These are phyloP conservation scores for Drosophila pandora DNA, from an alignment of 1,140 invertebrate species.

Conservation along the genomic window DNA sequence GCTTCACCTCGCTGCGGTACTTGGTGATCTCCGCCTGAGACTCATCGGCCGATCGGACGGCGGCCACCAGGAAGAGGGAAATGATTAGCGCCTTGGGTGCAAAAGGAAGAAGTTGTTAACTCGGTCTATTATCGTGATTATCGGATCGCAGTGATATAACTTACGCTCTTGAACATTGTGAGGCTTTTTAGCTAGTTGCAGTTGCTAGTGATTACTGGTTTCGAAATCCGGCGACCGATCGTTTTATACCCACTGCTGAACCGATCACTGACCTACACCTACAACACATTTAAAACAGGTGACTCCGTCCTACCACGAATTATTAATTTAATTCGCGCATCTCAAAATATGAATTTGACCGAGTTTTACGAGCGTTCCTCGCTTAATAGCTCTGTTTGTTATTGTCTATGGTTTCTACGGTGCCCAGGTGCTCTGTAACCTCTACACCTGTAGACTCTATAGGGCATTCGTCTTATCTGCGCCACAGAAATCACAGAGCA, in stretches of 20 bases:
- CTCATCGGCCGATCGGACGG: conserved; percentile 53
- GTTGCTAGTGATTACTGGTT: conserved; percentile 58
- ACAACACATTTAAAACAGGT: conserved; percentile 53
- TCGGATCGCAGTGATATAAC: conserved; percentile 12
- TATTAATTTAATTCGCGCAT: conserved; percentile 67
- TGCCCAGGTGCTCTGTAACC: conserved; percentile 30
- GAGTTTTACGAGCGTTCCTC: conserved; percentile 61
- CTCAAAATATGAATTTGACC: conserved; percentile 70
- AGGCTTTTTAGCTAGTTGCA: conserved; percentile 18
- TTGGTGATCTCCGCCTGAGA: conserved; percentile 61
- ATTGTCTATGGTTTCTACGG: conserved; percentile 26
- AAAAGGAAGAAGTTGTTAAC: not conserved
- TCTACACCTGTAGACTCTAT: not conserved
- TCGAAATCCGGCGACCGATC: conserved; percentile 33
- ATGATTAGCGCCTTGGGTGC: conserved; percentile 43
- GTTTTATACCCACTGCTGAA: conserved; percentile 52
- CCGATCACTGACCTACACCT: conserved; percentile 66
- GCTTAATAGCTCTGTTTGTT: conserved; percentile 39
- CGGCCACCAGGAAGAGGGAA: conserved; percentile 41
- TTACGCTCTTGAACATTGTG: conserved; percentile 63
- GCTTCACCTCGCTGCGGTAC: conserved; percentile 85
- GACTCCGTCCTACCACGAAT: conserved; percentile 47
- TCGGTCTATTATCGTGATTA: conserved; percentile 9
- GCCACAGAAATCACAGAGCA: conserved; percentile 36
- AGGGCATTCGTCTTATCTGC: conserved; percentile 44